Evolutionary conservation across 1,140 invertebrate genomes (phyloP), one percentile per base, ranked within the genome.

Genomic region (Orchestia grillus): DNA sequence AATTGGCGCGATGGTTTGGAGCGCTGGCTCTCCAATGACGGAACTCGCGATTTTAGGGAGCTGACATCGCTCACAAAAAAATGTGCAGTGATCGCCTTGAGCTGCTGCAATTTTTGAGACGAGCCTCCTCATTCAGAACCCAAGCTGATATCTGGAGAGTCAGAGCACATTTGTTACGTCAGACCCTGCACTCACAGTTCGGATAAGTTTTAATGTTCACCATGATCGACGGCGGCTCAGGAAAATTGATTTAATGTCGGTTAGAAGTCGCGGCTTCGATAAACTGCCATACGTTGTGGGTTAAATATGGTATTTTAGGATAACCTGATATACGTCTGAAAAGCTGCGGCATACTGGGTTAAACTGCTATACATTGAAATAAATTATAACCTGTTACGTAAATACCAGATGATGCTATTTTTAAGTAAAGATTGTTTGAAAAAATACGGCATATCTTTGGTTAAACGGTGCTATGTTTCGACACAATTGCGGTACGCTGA

Each of bases 171-270:
- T 90, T 44, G 88, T 90, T 90, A 90, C 88, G 11, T 90, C 41
- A 90, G 88, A 90, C 36, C 36, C 36, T 40, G 87, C n/a, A n/a
- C n/a, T n/a, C n/a, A n/a, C n/a, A n/a, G n/a, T 44, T 44, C n/a
- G 11, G 88, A 28, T 90, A 90, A 90, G 41, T 43, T 90, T 90
- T 90, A 90, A 90, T 90, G 88, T 42, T 42, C 36, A 90, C 88
- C 88, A 36, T 90, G 88, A 44, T 77, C 15, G 62, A 77, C 11
- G 1, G 62, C 15, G 62, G 28, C 62, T 77, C 62, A 28, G 62
- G 28, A 77, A 77, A 77, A 77, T 77, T 15, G 11, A 77, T 77
- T 36, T 77, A 36, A 1, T 77, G 62, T n/a, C 62, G 1, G 28
- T 36, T 36, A 23, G 62, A 28, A 23, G 11, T 15, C 3, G 28